Base-by-base conservation (phyloP, 2,888 invertebrate genomes). In the Epicampocera succincta region DNA sequence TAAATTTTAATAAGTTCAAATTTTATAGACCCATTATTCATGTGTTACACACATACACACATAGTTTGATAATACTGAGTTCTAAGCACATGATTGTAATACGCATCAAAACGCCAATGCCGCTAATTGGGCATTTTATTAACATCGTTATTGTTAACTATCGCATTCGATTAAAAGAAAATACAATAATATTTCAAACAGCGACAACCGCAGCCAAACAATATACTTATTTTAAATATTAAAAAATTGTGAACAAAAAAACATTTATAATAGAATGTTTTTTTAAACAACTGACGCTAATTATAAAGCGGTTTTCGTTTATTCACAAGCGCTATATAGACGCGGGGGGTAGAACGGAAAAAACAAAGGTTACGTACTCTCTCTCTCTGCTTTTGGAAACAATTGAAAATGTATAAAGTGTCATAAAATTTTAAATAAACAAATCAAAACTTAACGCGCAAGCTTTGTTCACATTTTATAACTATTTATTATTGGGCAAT, bases 261-360 rank as follows among this genome's bases (percentile, higher is more conserved):
- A 46, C 50, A 66, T 75, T 69, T 61, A 46, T 69, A 44, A 75
- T 60, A 42, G 60, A 75, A 50, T 44, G 60, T 6, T 42, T 60
- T n/a, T 54, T 25, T 21, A 50, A 77, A 50, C 63, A 63, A 33
- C 52, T 50, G 77, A 78, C 77, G 77, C 65, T 72, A 78, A 78
- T 78, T 78, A 78, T 58, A 52, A 58, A 65, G 71, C 71, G 56
- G 63, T 65, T 72, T 71, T 58, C 40, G 38, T 54, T 77, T 38
- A 25, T 54, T 44, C 25, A 5, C 5, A 33, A 52, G 29, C 25
- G 25, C 52, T 21, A 56, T 58, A 56, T 65, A 33, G 42, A 50
- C 46, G 66, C 9, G 6, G 1, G 21, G n/a, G 15, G n/a, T 13
- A 13, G 9, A 46, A 56, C 25, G 21, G 21, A 15, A 73, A 48